Base-by-base conservation (phyloP, 1,140 invertebrate genomes). In the Sycophila sp. region DNA sequence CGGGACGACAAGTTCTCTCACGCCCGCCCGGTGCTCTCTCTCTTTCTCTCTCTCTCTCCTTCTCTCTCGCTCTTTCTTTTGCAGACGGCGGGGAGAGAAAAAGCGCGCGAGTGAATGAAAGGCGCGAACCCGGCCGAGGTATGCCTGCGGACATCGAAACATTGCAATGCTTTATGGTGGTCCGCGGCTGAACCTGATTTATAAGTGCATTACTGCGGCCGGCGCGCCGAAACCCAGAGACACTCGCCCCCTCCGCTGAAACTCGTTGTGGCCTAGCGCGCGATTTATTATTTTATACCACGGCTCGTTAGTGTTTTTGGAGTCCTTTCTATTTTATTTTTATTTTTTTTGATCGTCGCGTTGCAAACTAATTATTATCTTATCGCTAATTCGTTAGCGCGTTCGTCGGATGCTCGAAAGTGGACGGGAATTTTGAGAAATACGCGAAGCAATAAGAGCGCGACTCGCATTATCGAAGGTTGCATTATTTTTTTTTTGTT, bases 151-250 rank as follows among this genome's bases (percentile, higher is more conserved):
- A 84, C 84, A 85, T 86, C 83, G 83, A 84, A 86, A 86, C 85
- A 85, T 86, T 83, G 85, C 83, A 85, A 85, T 86, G 85, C 85
- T 86, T 86, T 85, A 86, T 86, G 85, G 84, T 86, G 85, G 85
- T 86, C 85, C 83, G 72, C 75, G 78, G 77, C 83, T 86, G 85
- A 86, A 86, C 82, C 80, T 86, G 85, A 85, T 86, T 85, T 86
- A 86, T 85, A 85, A 85, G 83, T 85, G 84, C 85, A 85, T 85
- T 85, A 85, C 85, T 78, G 77, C 78, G 80, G 78, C 68, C 69
- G 64, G 76, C 36, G 19, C 19, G 38, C 60, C 49, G 60, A 64
- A 59, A 56, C 59, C 45, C 62, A 69, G 34, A 13, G 40, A 38
- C 36, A n/a, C 19, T 19, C 56, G 17, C 34, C 32, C 40, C 40